Conservation (phyloP, 37 sponge, comb jelly and placozoan genomes). For the Chondrilla cf. caribensis region DNA sequence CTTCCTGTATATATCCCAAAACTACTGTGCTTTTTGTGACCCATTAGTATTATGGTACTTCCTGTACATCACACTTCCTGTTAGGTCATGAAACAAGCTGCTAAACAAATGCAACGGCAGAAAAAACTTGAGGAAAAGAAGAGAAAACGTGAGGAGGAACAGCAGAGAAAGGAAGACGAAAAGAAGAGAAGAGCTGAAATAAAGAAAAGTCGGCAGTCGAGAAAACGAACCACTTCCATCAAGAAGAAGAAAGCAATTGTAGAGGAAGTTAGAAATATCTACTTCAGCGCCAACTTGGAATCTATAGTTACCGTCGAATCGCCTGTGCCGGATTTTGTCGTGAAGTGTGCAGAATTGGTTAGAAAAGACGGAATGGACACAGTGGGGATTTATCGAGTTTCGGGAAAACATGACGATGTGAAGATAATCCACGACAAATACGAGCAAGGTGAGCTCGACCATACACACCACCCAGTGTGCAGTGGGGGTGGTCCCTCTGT, state of each 20-base stretch:
- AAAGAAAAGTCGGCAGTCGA: neutral
- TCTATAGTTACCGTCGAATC: constrained; percentile 35
- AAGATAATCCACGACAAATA: constrained; percentile 51
- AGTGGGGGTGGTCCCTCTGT: too few species aligned
- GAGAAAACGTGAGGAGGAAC: constrained; percentile 7
- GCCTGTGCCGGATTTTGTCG: constrained; percentile 50
- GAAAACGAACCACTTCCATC: neutral
- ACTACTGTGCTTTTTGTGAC: too few species aligned
- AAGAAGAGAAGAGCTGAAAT: neutral
- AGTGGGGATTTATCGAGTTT: constrained; percentile 73
- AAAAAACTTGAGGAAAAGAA: constrained; percentile 22
- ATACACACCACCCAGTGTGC: too few species aligned
- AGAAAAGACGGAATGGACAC: constrained; percentile 24
- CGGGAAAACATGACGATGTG: constrained; percentile 71
- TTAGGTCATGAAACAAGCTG: constrained; percentile 17
- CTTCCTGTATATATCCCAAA: too few species aligned
- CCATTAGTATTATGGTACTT: too few species aligned
- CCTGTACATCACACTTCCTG: too few species aligned
- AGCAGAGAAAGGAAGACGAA: constrained; percentile 10
- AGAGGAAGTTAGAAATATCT: neutral
- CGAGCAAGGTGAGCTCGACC: constrained; percentile 51
- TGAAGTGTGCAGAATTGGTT: constrained; percentile 27
- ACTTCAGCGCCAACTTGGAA: constrained; percentile 58
- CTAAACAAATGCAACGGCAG: constrained; percentile 2
- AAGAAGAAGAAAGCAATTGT: neutral